These are phyloP conservation scores for Rhopalosiphum padi DNA, from an alignment of 1,140 invertebrate genomes.

Conservation along the genomic window DNA sequence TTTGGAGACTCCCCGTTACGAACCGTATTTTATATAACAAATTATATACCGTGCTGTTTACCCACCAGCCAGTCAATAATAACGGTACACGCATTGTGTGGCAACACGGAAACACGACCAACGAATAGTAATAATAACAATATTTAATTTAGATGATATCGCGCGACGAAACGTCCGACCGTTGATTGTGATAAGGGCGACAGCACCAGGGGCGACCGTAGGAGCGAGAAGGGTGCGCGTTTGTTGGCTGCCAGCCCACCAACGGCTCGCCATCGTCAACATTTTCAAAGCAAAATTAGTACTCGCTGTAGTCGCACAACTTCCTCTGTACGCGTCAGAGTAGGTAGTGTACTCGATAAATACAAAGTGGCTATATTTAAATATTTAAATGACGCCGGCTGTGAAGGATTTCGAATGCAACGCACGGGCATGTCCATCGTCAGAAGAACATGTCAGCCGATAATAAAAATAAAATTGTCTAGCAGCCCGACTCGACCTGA, in stretches of 20 bases:
- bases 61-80: background rate
- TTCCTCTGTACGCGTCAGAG: background rate
- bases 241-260: background rate
- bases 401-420: background rate
- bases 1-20: background rate
- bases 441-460: background rate
- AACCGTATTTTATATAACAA: background rate
- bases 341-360: slow-evolving; percentile 10
- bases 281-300: background rate
- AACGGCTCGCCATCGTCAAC: background rate
- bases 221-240: background rate
- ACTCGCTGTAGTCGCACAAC: background rate
- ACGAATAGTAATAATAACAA: background rate
- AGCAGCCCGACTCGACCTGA: background rate
- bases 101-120: background rate
- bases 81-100: background rate
- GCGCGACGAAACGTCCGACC: background rate
- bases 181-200: background rate
- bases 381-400: slow-evolving; percentile 35
- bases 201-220: background rate
- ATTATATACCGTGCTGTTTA: background rate
- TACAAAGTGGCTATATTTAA: slow-evolving; percentile 26
- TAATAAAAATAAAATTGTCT: background rate
- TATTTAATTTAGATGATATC: slow-evolving; percentile 38
- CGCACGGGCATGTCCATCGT: background rate